Evolutionary conservation across 2,888 invertebrate genomes (phyloP), one percentile per base, ranked within the genome.

Genomic region (Hermodice carunculata): DNA sequence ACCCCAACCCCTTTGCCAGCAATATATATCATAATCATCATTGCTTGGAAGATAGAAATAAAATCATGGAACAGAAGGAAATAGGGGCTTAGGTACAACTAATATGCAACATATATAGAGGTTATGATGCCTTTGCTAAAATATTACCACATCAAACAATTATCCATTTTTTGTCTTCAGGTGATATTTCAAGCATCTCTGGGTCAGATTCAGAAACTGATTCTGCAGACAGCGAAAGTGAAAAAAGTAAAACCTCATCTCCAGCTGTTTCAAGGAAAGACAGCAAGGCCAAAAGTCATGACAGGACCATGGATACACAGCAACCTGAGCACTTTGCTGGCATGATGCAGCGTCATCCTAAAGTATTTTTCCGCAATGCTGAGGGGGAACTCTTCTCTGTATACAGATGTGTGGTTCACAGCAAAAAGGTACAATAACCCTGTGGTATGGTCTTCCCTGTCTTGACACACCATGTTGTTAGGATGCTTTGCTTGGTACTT

Each of bases 361-460:
- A 92, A 83, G 89, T 93, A 0, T 93, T 92, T 82, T 91, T 93
- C 76, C 90, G 90, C 73, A 93, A 92, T 78, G 84, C 87, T 0
- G 85, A 87, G 2, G 92, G 91, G 0, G 89, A 91, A 74, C 90
- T 93, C 64, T 89, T 94, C 78, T 92, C 93, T 49, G 85, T 94
- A 49, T 92, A 93, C 79, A 88, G 92, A 76, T 92, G 92, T 79
- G 86, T 94, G 60, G 82, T 94, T 53, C 91, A 91, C 78, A 90
- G 90, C 76, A 92, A 91, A 81, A 93, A 83, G 78, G 86, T 85
- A 73, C 57, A 46, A 56, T n/a, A 26, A 0, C n/a, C 44, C 1
- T 52, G 26, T 37, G n/a, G n/a, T n/a, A n/a, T n/a, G n/a, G n/a
- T n/a, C n/a, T n/a, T n/a, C n/a, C n/a, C n/a, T n/a, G n/a, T n/a